Conservation (phyloP, 2,888 invertebrate species). For the Anoncus sp. region DNA sequence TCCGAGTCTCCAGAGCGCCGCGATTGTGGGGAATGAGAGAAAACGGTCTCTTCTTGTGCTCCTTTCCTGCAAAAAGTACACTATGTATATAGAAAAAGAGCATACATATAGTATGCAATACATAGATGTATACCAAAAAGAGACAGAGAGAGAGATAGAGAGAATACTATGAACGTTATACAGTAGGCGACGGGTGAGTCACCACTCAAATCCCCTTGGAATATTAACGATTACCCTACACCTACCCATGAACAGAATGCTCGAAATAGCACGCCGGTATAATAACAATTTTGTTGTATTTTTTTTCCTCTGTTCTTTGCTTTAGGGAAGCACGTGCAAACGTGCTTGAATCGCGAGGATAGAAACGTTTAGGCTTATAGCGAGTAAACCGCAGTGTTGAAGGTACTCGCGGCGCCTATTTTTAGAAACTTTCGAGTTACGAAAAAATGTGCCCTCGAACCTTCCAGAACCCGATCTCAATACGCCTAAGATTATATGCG, state of each 20-base stretch:
- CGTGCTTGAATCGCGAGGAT: conserved; percentile 36
- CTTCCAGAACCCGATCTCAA: no score
- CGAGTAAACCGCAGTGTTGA: conserved; percentile 3
- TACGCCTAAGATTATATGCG: no score
- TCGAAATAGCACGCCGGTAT: conserved; percentile 47
- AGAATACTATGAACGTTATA: conserved; percentile 23
- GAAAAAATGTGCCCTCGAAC: background rate
- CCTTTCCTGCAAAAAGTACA: conserved; percentile 38
- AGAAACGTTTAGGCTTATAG: conserved; percentile 1
- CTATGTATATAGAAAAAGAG: conserved; percentile 26
- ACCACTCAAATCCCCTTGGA: conserved; percentile 59
- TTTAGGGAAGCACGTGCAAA: conserved; percentile 30
- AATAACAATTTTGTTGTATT: conserved; percentile 55
- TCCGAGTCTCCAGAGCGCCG: conserved; percentile 39
- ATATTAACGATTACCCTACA: conserved; percentile 56
- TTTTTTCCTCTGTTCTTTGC: conserved; percentile 29
- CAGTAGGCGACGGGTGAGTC: conserved; percentile 57
- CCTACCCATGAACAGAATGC: conserved; percentile 53
- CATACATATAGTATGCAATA: conserved; percentile 18
- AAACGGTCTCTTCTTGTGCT: conserved; percentile 28
- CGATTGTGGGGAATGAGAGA: conserved; percentile 38
- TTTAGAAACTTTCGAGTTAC: background rate
- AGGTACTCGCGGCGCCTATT: background rate
- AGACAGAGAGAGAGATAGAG: conserved; percentile 28
- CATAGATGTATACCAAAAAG: background rate